Percentiles rank a stretch among this genome's conserved stretches.
Evolutionary conservation across 2,797 vertebrate species (phyloP).

Genomic region (Melanotaenia trifasciata): DNA sequence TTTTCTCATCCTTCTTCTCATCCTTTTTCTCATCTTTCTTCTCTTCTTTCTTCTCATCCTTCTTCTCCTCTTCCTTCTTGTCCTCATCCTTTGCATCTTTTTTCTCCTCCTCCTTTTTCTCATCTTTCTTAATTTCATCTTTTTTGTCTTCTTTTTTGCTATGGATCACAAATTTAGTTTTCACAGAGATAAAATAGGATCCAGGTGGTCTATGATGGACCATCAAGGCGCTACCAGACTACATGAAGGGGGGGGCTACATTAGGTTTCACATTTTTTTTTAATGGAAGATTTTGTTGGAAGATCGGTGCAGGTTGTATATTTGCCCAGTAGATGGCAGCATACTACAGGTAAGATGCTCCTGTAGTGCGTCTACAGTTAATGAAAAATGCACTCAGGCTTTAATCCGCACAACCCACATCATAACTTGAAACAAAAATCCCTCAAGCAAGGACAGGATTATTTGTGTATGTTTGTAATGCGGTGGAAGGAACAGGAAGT

Average conservation of each 20-base stretch:
- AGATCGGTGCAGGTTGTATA: slow-evolving; percentile 44
- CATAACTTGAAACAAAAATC: slow-evolving; percentile 34
- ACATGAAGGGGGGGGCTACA: background rate
- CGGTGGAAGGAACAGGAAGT: background rate
- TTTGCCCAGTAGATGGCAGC: slow-evolving; percentile 62
- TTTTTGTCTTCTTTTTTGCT: slow-evolving; percentile 86
- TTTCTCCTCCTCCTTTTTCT: slow-evolving; percentile 71
- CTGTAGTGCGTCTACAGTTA: background rate
- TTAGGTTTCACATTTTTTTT: background rate
- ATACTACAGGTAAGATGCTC: background rate
- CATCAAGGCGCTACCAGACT: slow-evolving; percentile 3
- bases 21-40: slow-evolving; percentile 72
- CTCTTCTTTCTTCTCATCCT: slow-evolving; percentile 55
- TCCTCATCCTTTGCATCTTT: slow-evolving; percentile 58
- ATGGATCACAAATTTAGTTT: slow-evolving; percentile 66
- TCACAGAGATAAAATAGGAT: background rate
- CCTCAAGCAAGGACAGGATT: background rate
- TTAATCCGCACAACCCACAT: slow-evolving; percentile 26
- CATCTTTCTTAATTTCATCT: slow-evolving; percentile 79
- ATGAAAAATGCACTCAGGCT: background rate
- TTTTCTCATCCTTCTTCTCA: slow-evolving; percentile 81
- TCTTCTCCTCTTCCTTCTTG: slow-evolving; percentile 60
- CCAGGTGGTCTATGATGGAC: slow-evolving; percentile 6
- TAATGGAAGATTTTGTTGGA: slow-evolving; percentile 15
- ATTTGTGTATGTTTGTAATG: background rate